Conservation (phyloP, 2,113 vertebrate genomes). For the Octodon degus region DNA sequence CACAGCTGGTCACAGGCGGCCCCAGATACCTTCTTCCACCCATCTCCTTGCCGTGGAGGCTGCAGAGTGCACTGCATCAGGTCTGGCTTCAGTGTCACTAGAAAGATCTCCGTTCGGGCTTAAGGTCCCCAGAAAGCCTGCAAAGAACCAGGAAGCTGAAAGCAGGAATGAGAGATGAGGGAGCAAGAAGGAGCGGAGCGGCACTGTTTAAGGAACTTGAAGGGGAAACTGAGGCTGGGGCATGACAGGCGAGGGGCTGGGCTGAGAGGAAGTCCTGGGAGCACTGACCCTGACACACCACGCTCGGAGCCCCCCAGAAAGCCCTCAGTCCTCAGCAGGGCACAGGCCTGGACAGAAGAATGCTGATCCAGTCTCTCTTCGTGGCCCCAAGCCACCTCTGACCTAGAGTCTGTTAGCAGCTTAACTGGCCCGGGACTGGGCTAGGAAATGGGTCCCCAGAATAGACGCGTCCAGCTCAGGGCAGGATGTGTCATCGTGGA, state of each 20-base stretch:
- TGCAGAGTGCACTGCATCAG: fast-evolving
- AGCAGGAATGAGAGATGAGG: background rate
- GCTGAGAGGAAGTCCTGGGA: background rate
- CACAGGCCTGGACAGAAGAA: background rate
- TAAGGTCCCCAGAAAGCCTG: background rate
- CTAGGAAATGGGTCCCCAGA: slow-evolving; percentile 34
- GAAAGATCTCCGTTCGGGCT: background rate
- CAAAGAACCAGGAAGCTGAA: background rate
- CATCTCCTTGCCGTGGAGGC: background rate
- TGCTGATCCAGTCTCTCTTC: slow-evolving; percentile 35
- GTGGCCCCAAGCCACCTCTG: slow-evolving; percentile 24
- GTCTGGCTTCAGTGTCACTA: background rate
- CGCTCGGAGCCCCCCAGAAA: background rate
- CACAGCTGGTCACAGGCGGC: background rate
- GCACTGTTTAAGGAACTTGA: background rate
- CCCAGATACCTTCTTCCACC: background rate
- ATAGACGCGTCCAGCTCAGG: slow-evolving; percentile 53
- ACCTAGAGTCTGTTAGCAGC: slow-evolving; percentile 64
- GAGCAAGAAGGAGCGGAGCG: background rate
- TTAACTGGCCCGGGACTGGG: slow-evolving; percentile 45
- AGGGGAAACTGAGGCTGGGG: background rate
- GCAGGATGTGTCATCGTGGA: background rate
- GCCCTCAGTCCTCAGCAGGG: background rate
- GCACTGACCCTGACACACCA: background rate
- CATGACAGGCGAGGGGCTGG: background rate